Evolutionary conservation across 2,797 vertebrate genomes (phyloP), one percentile per base, ranked within the genome.

Genomic region (Parauchenoglanis punctatus): DNA sequence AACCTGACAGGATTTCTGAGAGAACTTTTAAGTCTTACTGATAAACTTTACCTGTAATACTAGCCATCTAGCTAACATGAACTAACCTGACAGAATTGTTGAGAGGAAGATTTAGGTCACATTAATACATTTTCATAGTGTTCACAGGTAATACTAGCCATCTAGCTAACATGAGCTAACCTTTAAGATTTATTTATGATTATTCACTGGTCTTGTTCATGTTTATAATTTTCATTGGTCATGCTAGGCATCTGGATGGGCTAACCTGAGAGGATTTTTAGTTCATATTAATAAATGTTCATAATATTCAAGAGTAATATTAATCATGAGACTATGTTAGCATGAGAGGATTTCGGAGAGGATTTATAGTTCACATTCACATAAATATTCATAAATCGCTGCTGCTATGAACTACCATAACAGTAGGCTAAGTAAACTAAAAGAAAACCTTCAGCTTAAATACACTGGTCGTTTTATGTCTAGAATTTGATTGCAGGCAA

Each of bases 191-290:
- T 15, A n/a, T n/a, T n/a, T 75, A 7, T 25, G 15, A 52, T 49
- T 52, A n/a, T 75, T 40, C 35, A 72, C 18, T 44, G 35, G 4
- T 35, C 8, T 44, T 72, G 44, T 40, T 70, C 17, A 40, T 76
- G n/a, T 73, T 61, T 73, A 83, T 61, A 20, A 6, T 31, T 65
- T 65, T 88, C 84, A 82, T 35, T 61, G 15, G 54, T 56, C 20
- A 59, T 59, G 58, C 58, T 59, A 59, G 59, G 23, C 3, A 10
- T 63, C 25, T 31, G 35, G 65, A 44, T 44, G 40, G 13, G 23
- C 23, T 13, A 68, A 65, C 61, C 11, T 12, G 61, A 28, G 3
- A 65, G 25, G 61, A 65, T 65, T 65, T 65, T 65, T 65, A 65
- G 11, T n/a, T 65, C 61, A 65, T 65, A 3, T 65, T 28, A 3